Evolutionary conservation across 2,113 vertebrate species (phyloP), one percentile per base, ranked within the genome.

Genomic region (Cinclus cinclus): DNA sequence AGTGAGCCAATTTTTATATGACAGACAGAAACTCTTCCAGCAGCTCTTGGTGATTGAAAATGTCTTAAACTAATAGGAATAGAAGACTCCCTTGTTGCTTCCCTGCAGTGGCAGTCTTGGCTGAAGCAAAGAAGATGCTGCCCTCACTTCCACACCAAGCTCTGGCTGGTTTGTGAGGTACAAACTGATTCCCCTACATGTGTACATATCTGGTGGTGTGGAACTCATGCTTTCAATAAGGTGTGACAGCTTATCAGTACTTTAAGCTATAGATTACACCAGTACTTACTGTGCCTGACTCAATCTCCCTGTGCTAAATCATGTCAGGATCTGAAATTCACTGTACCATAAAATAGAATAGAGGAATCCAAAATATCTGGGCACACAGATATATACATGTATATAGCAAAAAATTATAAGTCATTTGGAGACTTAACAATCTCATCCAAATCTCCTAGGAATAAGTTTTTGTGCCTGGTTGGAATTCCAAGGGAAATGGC

Each of bases 201-300:
- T 70, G 35, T 50, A 33, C 58, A 4, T 84, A 46, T 62, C 70
- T 91, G 42, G 46, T 85, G 78, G 35, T 92, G 76, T 85, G 78
- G 87, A 95, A 84, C 63, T 90, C 80, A 74, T 83, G 84, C 47
- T 63, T 86, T 92, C 93, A 93, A 63, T 93, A 91, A 88, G 55
- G 63, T 9, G 7, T 67, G 59, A 75, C 78, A 94, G 52, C 4
- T 80, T 93, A 67, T 37, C 90, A 59, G 93, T 67, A 52, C 44
- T 79, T 15, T 73, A 49, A 94, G 28, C 64, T 91, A 42, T 87
- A 89, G 95, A 84, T 95, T 91, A 71, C 31, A 42, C 44, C 8
- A 44, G 41, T 0, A 4, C 35, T 37, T 71, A 41, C 59, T 88
- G 59, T 81, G 79, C 82, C 78, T 86, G 67, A 80, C 91, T 95